phyloP scores from a whole-genome alignment of 2,797 vertebrate genomes.

The Chloroceryle inda region DNA sequence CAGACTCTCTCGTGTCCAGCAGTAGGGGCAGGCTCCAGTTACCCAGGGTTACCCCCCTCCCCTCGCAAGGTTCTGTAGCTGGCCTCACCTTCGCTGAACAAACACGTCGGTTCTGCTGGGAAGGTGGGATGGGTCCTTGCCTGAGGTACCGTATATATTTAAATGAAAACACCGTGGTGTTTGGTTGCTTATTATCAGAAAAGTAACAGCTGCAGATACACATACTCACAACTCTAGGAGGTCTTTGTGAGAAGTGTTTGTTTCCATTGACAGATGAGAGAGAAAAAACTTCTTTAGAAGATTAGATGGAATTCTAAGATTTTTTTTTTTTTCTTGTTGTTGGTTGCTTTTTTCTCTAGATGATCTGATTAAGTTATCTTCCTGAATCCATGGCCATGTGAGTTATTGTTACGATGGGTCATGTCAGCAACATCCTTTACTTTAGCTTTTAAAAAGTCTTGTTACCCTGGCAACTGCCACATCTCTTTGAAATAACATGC shows the following conservation, averaged over 20 bases:
- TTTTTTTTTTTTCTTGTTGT: not conserved
- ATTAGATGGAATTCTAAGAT: not conserved
- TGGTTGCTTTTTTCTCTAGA: not conserved
- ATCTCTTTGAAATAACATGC: conserved; percentile 37
- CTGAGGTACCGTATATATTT: not conserved
- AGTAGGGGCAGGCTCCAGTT: not conserved
- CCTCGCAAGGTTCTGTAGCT: not conserved
- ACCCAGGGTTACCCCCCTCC: no score
- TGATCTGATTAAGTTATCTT: not conserved
- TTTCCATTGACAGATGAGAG: not conserved
- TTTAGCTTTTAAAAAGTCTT: not conserved
- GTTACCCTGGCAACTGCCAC: conserved; percentile 30
- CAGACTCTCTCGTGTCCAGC: rapidly evolving
- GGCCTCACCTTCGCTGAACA: not conserved
- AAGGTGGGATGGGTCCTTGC: not conserved
- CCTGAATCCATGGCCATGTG: not conserved
- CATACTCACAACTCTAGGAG: not conserved
- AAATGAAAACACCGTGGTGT: not conserved
- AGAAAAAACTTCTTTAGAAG: not conserved
- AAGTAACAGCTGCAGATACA: not conserved
- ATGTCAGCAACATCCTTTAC: not conserved
- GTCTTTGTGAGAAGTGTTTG: not conserved
- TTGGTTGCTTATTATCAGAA: not conserved
- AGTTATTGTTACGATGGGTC: conserved; percentile 15
- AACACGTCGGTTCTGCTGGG: not conserved